Evolutionary conservation across 1,140 invertebrate genomes (phyloP).

Genomic region (Drosophila murphyi): DNA sequence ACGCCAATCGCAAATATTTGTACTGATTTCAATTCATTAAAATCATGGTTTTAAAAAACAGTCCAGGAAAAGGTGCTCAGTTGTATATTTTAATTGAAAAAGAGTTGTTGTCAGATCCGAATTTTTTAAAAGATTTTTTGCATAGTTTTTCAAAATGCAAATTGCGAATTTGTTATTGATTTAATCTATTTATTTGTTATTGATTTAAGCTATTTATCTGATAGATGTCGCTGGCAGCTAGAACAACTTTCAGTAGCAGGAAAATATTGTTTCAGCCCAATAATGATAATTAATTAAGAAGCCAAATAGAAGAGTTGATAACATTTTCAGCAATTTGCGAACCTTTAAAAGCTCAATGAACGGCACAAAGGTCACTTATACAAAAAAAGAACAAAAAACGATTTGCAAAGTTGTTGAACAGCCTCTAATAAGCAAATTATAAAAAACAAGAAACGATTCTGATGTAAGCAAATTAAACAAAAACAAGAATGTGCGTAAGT

Average conservation of each 20-base stretch:
- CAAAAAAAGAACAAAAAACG: background rate
- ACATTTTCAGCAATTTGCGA: background rate
- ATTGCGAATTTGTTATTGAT: constrained; percentile 3
- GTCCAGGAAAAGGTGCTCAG: no score
- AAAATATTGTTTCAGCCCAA: constrained; percentile 7
- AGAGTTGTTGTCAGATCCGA: no score
- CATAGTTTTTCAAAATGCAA: constrained; percentile 12
- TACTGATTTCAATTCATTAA: constrained; percentile 13
- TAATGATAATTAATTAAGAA: constrained; percentile 26
- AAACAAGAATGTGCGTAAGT: background rate
- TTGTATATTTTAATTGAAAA: no score
- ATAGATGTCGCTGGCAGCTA: constrained; percentile 13
- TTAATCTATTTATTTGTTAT: background rate
- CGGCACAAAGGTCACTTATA: constrained; percentile 15
- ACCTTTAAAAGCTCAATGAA: constrained; percentile 29
- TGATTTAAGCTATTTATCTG: constrained; percentile 7
- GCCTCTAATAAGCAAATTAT: constrained; percentile 1
- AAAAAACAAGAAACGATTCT: constrained; percentile 13
- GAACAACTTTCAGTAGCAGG: constrained; percentile 27
- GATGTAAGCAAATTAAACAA: constrained; percentile 14
- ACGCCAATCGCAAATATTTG: constrained; percentile 13
- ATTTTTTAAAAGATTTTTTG: background rate
- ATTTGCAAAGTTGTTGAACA: background rate
- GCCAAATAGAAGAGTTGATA: background rate
- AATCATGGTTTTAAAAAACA: background rate